Conservation (phyloP, 92 coral and sea anemone species). For the Virgularia gustaviana region DNA sequence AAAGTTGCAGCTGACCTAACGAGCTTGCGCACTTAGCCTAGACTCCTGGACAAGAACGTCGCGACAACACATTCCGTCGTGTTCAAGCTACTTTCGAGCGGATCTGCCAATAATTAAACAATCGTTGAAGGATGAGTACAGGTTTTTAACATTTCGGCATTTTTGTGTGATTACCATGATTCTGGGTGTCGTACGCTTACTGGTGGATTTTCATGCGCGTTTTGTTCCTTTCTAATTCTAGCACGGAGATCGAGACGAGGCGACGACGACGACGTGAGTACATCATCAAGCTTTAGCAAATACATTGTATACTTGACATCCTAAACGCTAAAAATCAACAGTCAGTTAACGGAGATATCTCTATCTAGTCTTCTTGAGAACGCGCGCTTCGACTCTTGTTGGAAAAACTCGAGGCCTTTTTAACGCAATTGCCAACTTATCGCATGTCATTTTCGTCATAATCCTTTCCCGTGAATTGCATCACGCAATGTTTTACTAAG, state of each 20-base stretch:
- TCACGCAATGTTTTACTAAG: too few species aligned
- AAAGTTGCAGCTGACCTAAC: too few species aligned
- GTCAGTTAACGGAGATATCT: too few species aligned
- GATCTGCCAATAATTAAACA: too few species aligned
- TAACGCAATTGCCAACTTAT: too few species aligned
- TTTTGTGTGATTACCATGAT: constrained; percentile 31
- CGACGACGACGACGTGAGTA: constrained; percentile 25
- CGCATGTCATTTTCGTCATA: too few species aligned
- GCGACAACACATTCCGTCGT: too few species aligned
- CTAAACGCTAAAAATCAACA: too few species aligned
- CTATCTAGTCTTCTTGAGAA: background rate
- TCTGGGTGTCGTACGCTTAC: background rate
- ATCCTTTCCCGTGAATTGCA: too few species aligned
- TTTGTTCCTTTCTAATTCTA: background rate
- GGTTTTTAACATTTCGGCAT: constrained; percentile 39
- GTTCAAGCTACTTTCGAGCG: background rate
- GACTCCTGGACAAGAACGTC: too few species aligned
- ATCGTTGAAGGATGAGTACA: constrained; percentile 27
- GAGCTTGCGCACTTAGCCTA: too few species aligned
- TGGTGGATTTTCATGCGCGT: background rate
- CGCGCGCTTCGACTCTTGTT: background rate
- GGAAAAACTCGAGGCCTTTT: background rate
- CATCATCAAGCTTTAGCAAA: background rate
- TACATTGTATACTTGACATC: background rate
- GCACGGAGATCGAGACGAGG: constrained; percentile 16